These are phyloP conservation scores for Oligia fasciuncula DNA, from an alignment of 2,888 invertebrate genomes.

Conservation along the genomic window DNA sequence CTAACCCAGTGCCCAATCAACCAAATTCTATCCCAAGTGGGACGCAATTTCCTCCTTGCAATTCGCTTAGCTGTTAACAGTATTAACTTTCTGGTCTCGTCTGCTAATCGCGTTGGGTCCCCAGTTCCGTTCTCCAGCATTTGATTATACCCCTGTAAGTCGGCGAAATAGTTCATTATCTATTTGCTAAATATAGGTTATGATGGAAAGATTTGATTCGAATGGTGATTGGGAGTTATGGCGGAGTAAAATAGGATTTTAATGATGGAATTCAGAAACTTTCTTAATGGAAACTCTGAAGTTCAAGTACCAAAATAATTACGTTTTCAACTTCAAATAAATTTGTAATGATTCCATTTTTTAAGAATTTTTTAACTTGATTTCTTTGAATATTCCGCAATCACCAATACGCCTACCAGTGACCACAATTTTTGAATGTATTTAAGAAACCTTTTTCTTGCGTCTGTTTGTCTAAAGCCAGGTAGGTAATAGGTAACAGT, in stretches of 20 bases:
- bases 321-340: not conserved
- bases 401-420: not conserved
- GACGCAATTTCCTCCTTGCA: slow-evolving; percentile 85
- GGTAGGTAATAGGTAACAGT: not conserved
- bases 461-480: not conserved
- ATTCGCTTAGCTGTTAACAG: slow-evolving; percentile 85
- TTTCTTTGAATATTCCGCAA: not conserved
- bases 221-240: slow-evolving; percentile 31
- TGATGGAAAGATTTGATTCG: slow-evolving; percentile 31
- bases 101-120: slow-evolving; percentile 84
- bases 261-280: not conserved
- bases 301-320: not conserved
- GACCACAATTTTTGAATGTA: not conserved
- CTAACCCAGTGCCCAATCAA: slow-evolving; percentile 85
- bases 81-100: slow-evolving; percentile 87
- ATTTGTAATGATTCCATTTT: not conserved
- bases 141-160: slow-evolving; percentile 80
- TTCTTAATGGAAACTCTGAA: not conserved
- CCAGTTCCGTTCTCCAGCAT: slow-evolving; percentile 77
- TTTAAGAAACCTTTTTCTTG: not conserved
- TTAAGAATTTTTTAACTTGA: not conserved
- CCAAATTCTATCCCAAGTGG: slow-evolving; percentile 79
- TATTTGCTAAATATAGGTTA: slow-evolving; percentile 65
- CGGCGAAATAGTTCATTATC: slow-evolving; percentile 73
- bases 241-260: slow-evolving; percentile 6